A percentile compares a stretch with the other conserved stretches of the same genome.
Evolutionary conservation across 2,797 vertebrate genomes (phyloP).

Genomic region (Poecilia wingei): DNA sequence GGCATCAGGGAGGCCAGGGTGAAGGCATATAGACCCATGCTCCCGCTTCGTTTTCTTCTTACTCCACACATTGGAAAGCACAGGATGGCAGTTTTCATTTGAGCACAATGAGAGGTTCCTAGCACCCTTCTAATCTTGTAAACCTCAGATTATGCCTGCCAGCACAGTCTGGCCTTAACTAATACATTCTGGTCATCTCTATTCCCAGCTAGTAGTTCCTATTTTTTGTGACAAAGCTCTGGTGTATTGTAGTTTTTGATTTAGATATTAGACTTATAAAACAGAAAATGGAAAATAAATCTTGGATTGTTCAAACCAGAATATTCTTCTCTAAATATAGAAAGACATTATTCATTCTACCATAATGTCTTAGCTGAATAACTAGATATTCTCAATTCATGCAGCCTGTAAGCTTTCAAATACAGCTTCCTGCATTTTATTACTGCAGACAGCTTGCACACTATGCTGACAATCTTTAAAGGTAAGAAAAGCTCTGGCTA

Average conservation of each 20-base stretch:
- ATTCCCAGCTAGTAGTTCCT: background rate
- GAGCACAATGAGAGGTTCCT: conserved; percentile 24
- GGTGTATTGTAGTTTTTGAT: background rate
- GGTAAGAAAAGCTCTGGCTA: background rate
- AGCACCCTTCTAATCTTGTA: conserved; percentile 31
- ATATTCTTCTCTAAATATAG: background rate
- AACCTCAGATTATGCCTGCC: conserved; percentile 13
- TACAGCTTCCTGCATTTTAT: background rate
- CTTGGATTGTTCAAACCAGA: background rate
- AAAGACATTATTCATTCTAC: too few relatives aligned
- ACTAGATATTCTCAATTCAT: background rate
- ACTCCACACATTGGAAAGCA: conserved; percentile 33
- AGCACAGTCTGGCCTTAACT: background rate
- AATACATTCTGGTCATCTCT: conserved; percentile 20
- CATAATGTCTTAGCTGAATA: background rate
- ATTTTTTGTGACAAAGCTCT: conserved; percentile 6
- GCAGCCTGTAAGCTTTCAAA: background rate
- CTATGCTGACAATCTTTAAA: background rate
- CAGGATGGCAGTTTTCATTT: conserved; percentile 31
- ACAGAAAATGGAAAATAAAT: background rate
- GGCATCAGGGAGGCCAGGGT: conserved; percentile 44
- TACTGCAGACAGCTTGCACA: background rate
- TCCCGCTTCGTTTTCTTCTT: conserved; percentile 27
- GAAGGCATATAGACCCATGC: conserved; percentile 20
- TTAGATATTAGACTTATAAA: background rate